These are phyloP conservation scores for Dromas ardeola DNA, from an alignment of 2,113 vertebrate genomes.

Conservation along the genomic window DNA sequence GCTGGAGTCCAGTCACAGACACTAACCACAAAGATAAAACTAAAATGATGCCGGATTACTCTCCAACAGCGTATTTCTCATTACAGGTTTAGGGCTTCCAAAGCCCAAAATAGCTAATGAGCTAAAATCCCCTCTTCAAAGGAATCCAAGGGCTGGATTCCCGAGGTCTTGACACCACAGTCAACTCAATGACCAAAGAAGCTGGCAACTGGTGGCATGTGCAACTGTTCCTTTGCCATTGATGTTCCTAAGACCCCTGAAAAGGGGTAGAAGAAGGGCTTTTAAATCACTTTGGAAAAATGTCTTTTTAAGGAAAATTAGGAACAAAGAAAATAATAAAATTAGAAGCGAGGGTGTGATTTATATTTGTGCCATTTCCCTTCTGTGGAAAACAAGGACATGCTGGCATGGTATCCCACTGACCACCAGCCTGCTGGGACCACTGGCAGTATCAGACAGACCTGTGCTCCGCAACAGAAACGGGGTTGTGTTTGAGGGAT, in stretches of 20 bases:
- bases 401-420: neutral
- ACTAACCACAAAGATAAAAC: neutral
- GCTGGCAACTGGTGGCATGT: neutral
- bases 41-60: rapidly evolving
- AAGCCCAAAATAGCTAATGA: neutral
- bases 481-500: neutral
- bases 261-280: neutral
- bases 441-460: neutral
- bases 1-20: neutral
- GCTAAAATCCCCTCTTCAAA: neutral
- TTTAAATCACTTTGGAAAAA: neutral
- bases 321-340: neutral
- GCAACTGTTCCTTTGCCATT: neutral
- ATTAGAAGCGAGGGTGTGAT: neutral
- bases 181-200: neutral
- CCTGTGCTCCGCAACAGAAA: neutral
- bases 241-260: neutral
- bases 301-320: neutral
- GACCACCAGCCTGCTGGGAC: neutral
- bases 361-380: neutral
- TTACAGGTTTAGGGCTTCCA: neutral
- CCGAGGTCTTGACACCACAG: neutral
- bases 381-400: neutral
- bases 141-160: neutral
- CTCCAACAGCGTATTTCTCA: neutral